Evolutionary conservation across 2,113 vertebrate species (phyloP).

Genomic region (Laticauda colubrina): DNA sequence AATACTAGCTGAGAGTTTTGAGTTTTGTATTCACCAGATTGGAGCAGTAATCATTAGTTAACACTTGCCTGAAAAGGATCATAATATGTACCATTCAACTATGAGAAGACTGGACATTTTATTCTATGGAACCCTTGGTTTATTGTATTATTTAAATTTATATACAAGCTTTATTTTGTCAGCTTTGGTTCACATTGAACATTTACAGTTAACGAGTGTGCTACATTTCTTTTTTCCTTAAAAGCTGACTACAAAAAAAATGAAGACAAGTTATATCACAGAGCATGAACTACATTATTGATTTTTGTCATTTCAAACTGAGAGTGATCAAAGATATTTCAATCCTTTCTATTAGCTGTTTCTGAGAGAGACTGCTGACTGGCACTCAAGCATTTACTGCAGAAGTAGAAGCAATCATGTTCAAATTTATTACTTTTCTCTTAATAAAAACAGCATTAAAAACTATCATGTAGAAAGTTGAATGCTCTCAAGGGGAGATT

Average conservation of each 20-base stretch:
- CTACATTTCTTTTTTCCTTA: constrained; percentile 20
- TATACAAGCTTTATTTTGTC: not conserved
- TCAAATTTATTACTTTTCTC: constrained; percentile 33
- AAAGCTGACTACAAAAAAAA: constrained; percentile 2
- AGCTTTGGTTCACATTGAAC: not conserved
- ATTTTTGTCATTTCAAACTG: constrained; percentile 22
- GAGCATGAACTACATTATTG: constrained; percentile 16
- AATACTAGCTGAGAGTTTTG: not conserved
- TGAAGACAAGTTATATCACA: constrained; percentile 27
- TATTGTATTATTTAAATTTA: not conserved
- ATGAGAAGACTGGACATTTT: constrained; percentile 16
- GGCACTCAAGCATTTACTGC: constrained; percentile 20
- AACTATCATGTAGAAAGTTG: constrained; percentile 38
- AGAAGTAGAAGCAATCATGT: constrained; percentile 41
- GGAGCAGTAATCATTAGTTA: not conserved
- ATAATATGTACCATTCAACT: constrained; percentile 27
- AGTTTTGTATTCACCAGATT: not conserved
- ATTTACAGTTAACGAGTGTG: constrained; percentile 11
- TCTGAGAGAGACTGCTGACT: constrained; percentile 28
- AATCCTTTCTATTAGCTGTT: constrained; percentile 46
- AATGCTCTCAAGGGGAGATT: constrained; percentile 25
- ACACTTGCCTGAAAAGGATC: constrained; percentile 35
- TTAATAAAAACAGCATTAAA: constrained; percentile 33
- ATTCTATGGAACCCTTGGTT: not conserved
- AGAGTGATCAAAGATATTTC: constrained; percentile 18